A percentile compares a stretch with the other conserved stretches of the same genome.
Evolutionary conservation across 1,140 invertebrate genomes (phyloP).

Genomic region (Zaprionus kolodkinae): DNA sequence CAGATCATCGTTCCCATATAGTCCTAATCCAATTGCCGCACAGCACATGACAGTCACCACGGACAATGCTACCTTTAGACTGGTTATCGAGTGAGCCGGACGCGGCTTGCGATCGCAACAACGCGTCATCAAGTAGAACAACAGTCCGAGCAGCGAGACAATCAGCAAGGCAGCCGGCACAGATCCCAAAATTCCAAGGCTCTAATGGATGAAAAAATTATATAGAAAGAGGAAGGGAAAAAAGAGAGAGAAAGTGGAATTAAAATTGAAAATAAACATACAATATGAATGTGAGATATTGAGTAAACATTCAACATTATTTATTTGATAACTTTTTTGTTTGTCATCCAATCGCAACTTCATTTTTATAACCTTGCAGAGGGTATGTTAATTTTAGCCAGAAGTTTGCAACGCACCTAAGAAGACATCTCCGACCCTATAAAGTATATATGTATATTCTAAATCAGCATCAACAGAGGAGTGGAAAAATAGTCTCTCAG

Average conservation of each 20-base stretch:
- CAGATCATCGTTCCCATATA: slow-evolving; percentile 93
- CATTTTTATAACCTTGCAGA: too few relatives aligned
- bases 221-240: background rate
- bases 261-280: background rate
- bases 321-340: too few relatives aligned
- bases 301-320: too few relatives aligned
- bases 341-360: too few relatives aligned
- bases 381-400: too few relatives aligned
- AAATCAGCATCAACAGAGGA: too few relatives aligned
- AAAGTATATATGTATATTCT: too few relatives aligned
- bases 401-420: too few relatives aligned
- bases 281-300: too few relatives aligned
- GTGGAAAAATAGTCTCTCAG: too few relatives aligned
- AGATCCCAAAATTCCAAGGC: slow-evolving; percentile 94
- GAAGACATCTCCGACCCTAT: too few relatives aligned
- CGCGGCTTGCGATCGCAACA: slow-evolving; percentile 96
- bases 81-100: slow-evolving; percentile 92
- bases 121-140: slow-evolving; percentile 95
- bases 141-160: slow-evolving; percentile 92
- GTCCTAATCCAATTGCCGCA: slow-evolving; percentile 87
- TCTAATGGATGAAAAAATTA: slow-evolving; percentile 85
- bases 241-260: background rate
- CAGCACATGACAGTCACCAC: slow-evolving; percentile 93
- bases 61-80: slow-evolving; percentile 92
- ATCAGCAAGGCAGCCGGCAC: slow-evolving; percentile 96